These are phyloP conservation scores for Muntiacus muntjak DNA, from an alignment of 2,113 vertebrate genomes.

Conservation along the genomic window DNA sequence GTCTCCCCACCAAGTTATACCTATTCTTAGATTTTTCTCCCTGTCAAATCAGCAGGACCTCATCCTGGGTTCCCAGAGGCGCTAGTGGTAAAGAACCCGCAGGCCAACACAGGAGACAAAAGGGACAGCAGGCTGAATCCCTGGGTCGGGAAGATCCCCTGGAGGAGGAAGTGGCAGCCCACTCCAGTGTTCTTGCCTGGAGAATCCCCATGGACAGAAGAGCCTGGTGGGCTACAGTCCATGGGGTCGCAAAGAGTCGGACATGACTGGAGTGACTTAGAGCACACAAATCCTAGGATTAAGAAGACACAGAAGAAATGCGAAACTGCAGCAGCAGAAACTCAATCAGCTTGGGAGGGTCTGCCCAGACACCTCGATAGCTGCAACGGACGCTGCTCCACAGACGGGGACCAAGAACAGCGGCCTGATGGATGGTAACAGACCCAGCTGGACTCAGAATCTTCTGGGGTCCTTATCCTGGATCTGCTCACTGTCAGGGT, in stretches of 20 bases:
- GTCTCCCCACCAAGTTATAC: not conserved
- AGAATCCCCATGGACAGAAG: not conserved
- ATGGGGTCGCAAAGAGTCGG: not conserved
- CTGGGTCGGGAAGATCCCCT: not conserved
- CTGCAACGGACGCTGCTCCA: rapidly evolving
- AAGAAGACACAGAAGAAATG: not conserved
- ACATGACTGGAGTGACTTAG: not conserved
- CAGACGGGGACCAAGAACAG: not conserved
- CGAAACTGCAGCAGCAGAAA: not conserved
- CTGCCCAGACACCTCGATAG: no score
- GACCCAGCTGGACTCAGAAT: not conserved
- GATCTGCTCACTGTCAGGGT: not conserved
- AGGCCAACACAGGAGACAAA: rapidly evolving
- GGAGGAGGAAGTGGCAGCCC: not conserved
- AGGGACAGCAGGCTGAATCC: not conserved
- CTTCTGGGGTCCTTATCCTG: not conserved
- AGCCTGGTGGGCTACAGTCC: not conserved
- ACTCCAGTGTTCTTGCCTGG: not conserved
- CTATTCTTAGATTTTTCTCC: not conserved
- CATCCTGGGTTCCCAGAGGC: not conserved
- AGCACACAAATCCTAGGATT: not conserved
- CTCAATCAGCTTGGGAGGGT: not conserved
- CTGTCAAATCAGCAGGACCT: not conserved
- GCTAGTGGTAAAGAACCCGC: not conserved
- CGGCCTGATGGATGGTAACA: rapidly evolving